Evolutionary conservation across 2,797 vertebrate genomes (phyloP).

Genomic region (Pseudotriccus pelzelni): DNA sequence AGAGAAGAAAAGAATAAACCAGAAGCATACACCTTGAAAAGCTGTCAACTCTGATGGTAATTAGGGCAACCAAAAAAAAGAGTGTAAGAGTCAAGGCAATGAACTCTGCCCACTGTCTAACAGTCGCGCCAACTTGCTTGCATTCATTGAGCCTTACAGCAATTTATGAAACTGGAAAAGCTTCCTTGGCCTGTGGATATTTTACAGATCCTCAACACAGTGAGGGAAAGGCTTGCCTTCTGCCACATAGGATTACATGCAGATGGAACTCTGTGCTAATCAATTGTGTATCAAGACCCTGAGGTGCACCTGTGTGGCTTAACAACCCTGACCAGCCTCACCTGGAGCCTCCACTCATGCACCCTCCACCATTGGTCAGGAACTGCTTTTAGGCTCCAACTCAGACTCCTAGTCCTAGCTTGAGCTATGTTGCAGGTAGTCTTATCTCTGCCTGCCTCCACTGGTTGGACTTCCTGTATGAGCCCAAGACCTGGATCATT

Average conservation of each 20-base stretch:
- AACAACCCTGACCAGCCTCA: background rate
- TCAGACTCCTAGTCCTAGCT: accelerated
- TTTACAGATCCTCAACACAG: background rate
- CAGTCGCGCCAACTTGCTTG: background rate
- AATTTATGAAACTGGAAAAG: background rate
- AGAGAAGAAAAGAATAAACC: background rate
- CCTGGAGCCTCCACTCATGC: background rate
- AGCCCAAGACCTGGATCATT: background rate
- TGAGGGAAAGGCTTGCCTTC: background rate
- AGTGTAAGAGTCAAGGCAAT: background rate
- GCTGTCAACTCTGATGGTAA: background rate
- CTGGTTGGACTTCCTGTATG: background rate
- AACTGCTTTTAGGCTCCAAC: background rate
- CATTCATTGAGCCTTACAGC: background rate
- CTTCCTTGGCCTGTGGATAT: background rate
- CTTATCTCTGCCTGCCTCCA: background rate
- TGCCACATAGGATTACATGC: background rate
- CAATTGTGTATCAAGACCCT: background rate
- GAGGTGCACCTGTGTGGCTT: background rate
- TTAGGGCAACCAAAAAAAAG: background rate
- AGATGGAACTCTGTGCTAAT: background rate
- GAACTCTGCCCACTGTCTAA: background rate
- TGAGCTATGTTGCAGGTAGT: background rate
- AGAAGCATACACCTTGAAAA: background rate
- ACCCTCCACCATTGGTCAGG: background rate